A percentile compares a stretch with the other conserved stretches of the same genome.
These are phyloP conservation scores for Bruchidius siliquastri DNA, from an alignment of 2,888 invertebrate species.

Conservation along the genomic window DNA sequence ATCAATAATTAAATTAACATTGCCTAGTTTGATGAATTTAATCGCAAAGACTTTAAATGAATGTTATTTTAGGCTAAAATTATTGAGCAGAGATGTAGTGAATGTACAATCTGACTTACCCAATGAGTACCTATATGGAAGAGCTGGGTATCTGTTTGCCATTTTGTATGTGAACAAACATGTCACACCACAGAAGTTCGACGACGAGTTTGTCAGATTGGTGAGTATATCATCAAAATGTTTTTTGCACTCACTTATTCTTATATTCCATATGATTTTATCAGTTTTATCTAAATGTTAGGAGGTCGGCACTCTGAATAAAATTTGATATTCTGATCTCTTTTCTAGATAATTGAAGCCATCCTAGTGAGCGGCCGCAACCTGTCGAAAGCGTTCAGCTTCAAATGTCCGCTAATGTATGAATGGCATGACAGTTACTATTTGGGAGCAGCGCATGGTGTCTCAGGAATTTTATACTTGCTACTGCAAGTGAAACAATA, in stretches of 20 bases:
- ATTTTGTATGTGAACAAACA: constrained; percentile 70
- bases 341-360: constrained; percentile 55
- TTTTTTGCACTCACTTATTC: neutral
- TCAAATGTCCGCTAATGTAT: constrained; percentile 69
- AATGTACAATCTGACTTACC: constrained; percentile 54
- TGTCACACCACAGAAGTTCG: constrained; percentile 57
- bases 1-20: too few species aligned
- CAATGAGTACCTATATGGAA: constrained; percentile 83
- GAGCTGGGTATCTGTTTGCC: constrained; percentile 76
- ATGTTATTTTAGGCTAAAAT: constrained; percentile 28
- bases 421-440: constrained; percentile 85
- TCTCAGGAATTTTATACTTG: constrained; percentile 78
- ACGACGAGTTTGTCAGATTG: constrained; percentile 53
- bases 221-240: neutral
- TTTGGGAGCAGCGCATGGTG: constrained; percentile 85
- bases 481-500: constrained; percentile 67
- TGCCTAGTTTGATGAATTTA: too few species aligned
- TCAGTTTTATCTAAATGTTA: neutral
- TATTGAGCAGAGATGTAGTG: constrained; percentile 53
- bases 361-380: constrained; percentile 62
- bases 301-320: neutral
- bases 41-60: too few species aligned
- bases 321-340: neutral
- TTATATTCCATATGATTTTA: too few species aligned
- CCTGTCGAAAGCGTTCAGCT: constrained; percentile 53